Evolutionary conservation across 1,140 invertebrate species (phyloP).

Genomic region (Meloidogyne hapla): DNA sequence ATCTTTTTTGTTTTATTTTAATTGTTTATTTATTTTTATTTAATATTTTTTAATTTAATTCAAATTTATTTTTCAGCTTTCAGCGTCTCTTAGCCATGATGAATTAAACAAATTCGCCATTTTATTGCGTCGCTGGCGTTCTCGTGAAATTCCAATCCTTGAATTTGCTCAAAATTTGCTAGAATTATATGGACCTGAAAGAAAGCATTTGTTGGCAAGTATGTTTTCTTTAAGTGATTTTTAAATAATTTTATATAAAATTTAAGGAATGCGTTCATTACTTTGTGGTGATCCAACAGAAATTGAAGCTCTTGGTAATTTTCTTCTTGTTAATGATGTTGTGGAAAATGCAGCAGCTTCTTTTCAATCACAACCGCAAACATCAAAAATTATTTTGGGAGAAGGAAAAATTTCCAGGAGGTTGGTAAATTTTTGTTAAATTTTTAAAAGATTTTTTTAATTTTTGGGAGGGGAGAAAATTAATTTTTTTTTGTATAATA

Average conservation of each 20-base stretch:
- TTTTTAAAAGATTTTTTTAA: no score
- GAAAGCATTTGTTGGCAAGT: slow-evolving; percentile 65
- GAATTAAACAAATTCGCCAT: slow-evolving; percentile 64
- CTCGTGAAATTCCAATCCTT: slow-evolving; percentile 59
- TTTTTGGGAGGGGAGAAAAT: no score
- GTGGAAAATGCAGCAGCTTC: slow-evolving; percentile 50
- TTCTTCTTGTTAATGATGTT: slow-evolving; percentile 50
- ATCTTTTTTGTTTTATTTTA: neutral
- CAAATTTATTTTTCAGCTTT: slow-evolving; percentile 58
- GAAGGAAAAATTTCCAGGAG: neutral
- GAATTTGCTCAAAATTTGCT: slow-evolving; percentile 65
- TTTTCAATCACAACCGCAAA: slow-evolving; percentile 10
- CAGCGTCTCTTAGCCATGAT: slow-evolving; percentile 60
- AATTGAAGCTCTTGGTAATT: slow-evolving; percentile 40
- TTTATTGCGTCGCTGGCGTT: slow-evolving; percentile 61
- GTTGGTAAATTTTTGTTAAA: neutral
- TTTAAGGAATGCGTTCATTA: slow-evolving; percentile 48
- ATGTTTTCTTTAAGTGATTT: slow-evolving; percentile 40
- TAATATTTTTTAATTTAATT: neutral
- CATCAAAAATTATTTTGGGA: slow-evolving; percentile 46
- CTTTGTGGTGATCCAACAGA: slow-evolving; percentile 50
- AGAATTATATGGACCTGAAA: slow-evolving; percentile 64
- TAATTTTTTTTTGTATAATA: no score
- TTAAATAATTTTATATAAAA: neutral
- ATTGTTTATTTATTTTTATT: neutral